Base-by-base conservation (phyloP, 2,113 vertebrate genomes). In the Gadus chalcogrammus region DNA sequence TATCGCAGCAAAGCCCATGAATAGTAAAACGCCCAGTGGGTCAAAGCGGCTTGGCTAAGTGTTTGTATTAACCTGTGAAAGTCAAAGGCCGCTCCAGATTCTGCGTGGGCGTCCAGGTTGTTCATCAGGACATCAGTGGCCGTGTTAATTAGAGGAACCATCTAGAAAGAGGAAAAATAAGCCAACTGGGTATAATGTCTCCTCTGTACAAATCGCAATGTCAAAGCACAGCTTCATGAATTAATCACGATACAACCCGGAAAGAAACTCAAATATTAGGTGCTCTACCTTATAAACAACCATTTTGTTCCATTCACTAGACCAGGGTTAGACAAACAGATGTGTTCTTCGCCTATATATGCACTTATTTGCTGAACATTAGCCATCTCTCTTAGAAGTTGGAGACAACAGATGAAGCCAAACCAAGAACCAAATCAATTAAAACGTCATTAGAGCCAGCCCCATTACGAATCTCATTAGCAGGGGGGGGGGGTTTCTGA, bases 111-210 rank as follows among this genome's bases (percentile, higher is more conserved):
- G 59, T 92, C 80, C 81, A 99, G 82, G 79, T 96, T 97, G 74
- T 76, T 88, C 87, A 97, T 89, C 80, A 99, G 87, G 53, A 85
- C 70, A 9, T 94, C 83, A 4, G 91, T 94, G 78, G 93, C 93
- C 69, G 91, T 91, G 90, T 93, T 95, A 90, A 99, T 94, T 64
- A 99, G 91, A 0, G 95, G 96, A 77, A 78, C 91, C 95, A 99
- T 94, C 96, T 99, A 82, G 65, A 70, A 62, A 77, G 87, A 77
- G 3, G 71, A 2, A 76, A n/a, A 9, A 35, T 4, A 58, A 58
- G 55, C 55, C 42, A 48, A 48, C 12, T 48, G 8, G 42, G 42
- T 48, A 13, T 11, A 42, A 42, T 48, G 42, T 12, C 42, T 48
- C 7, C 42, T 48, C 12, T 11, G 42, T 48, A 9, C 42, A 48